Percentiles rank a stretch among this genome's conserved stretches.
These are phyloP conservation scores for Ornithorhynchus anatinus DNA, from an alignment of 2,113 vertebrate genomes.

Conservation along the genomic window DNA sequence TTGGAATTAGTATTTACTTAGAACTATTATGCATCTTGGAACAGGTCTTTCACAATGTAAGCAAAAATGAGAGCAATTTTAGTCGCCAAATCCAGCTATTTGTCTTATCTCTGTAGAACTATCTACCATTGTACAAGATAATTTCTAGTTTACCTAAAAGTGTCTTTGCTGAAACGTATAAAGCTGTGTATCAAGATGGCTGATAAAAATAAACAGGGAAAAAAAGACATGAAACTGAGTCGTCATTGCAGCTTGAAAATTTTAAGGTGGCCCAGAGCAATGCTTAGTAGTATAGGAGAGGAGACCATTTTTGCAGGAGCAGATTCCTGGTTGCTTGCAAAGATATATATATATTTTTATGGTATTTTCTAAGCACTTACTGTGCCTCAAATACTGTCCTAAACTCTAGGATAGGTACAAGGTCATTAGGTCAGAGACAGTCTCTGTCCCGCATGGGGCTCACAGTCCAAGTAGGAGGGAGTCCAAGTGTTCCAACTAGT, in stretches of 20 bases:
- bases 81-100: conserved; percentile 10
- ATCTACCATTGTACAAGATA: conserved; percentile 7
- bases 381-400: too few species aligned
- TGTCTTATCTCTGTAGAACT: conserved; percentile 2
- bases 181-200: neutral
- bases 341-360: too few species aligned
- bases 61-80: conserved; percentile 10
- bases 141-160: conserved; percentile 40
- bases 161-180: conserved; percentile 14
- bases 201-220: conserved; percentile 30
- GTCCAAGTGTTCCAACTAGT: too few species aligned
- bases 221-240: conserved; percentile 7
- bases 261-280: neutral
- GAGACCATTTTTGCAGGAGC: too few species aligned
- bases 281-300: too few species aligned
- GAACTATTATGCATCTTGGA: neutral
- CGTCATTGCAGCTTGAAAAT: neutral
- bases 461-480: too few species aligned
- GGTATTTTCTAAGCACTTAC: too few species aligned
- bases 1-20: neutral
- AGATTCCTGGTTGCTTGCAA: too few species aligned
- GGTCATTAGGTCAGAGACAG: too few species aligned
- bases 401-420: too few species aligned
- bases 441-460: too few species aligned
- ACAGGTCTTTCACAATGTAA: neutral